A percentile compares a stretch with the other conserved stretches of the same genome.
phyloP scores from a whole-genome alignment of 2,888 invertebrate species.

The Drosophila colorata region DNA sequence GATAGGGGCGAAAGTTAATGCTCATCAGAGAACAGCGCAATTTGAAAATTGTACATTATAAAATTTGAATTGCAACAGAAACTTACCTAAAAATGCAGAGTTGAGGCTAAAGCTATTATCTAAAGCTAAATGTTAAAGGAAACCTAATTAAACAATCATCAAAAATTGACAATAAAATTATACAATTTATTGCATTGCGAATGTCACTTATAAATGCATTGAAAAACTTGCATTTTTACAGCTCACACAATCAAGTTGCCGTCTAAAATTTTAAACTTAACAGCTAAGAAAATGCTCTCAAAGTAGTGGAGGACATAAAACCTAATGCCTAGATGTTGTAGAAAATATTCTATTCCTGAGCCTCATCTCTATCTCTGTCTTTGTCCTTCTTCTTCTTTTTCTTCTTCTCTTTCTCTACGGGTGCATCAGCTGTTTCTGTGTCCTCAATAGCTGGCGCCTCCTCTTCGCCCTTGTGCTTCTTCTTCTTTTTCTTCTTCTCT shows the following conservation, averaged over 20 bases:
- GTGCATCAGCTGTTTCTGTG: slow-evolving; percentile 68
- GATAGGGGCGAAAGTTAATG: slow-evolving; percentile 77
- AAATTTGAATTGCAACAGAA: background rate
- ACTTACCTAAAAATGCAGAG: slow-evolving; percentile 43
- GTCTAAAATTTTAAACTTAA: slow-evolving; percentile 55
- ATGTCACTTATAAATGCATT: slow-evolving; percentile 74
- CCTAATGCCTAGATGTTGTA: slow-evolving; percentile 50
- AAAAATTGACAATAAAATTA: slow-evolving; percentile 65
- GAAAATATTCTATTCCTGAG: slow-evolving; percentile 72
- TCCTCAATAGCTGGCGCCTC: slow-evolving; percentile 65
- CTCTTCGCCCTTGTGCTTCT: slow-evolving; percentile 87
- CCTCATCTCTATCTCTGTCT: slow-evolving; percentile 87
- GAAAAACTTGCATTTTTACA: slow-evolving; percentile 63
- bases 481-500: slow-evolving; percentile 88
- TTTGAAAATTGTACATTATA: slow-evolving; percentile 11
- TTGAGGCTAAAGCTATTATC: background rate
- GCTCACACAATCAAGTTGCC: slow-evolving; percentile 15
- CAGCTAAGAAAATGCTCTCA: slow-evolving; percentile 50
- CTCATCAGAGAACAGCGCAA: slow-evolving; percentile 51
- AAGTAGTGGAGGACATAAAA: slow-evolving; percentile 48
- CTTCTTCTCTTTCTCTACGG: slow-evolving; percentile 87
- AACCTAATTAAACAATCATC: slow-evolving; percentile 5
- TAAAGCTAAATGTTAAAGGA: slow-evolving; percentile 7
- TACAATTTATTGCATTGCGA: slow-evolving; percentile 74
- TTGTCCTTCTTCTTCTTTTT: slow-evolving; percentile 92